phyloP scores from a whole-genome alignment of 2,113 vertebrate species.

The Anser brachyrhynchus region DNA sequence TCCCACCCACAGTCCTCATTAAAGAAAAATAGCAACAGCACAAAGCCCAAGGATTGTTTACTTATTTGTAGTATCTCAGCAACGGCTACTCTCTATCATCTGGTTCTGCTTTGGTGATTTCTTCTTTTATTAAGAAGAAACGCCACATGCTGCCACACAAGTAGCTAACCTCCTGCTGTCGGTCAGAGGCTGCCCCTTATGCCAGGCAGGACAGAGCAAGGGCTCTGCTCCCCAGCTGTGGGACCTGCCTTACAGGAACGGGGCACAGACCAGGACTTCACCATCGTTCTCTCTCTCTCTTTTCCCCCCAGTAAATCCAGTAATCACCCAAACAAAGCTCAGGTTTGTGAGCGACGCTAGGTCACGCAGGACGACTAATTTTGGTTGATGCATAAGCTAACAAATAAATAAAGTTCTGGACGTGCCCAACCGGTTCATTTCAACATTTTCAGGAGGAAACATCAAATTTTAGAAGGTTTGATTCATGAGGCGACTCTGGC shows the following conservation, averaged over 20 bases:
- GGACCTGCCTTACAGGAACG: background rate
- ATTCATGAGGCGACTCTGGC: background rate
- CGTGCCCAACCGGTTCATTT: background rate
- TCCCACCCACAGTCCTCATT: conserved; percentile 69
- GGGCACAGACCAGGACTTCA: background rate
- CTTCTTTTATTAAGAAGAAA: conserved; percentile 74
- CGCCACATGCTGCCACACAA: conserved; percentile 77
- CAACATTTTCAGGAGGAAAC: conserved; percentile 22
- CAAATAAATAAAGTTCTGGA: background rate
- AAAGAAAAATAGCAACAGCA: conserved; percentile 65
- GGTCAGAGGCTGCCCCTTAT: conserved; percentile 44
- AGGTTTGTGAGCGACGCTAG: background rate
- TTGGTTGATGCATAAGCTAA: background rate
- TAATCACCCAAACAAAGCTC: rapidly evolving
- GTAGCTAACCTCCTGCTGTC: conserved; percentile 65
- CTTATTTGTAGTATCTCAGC: conserved; percentile 74
- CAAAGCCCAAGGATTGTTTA: conserved; percentile 72
- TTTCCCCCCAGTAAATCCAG: background rate
- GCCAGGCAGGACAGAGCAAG: conserved; percentile 7
- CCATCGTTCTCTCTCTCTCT: background rate
- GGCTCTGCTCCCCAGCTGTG: conserved; percentile 41
- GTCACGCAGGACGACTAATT: conserved; percentile 6
- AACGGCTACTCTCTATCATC: conserved; percentile 75
- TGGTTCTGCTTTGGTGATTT: conserved; percentile 79
- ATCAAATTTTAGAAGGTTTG: background rate